A percentile compares a stretch with the other conserved stretches of the same genome.
phyloP scores from a whole-genome alignment of 2,888 invertebrate species.

The Nemapogon koenigi region DNA sequence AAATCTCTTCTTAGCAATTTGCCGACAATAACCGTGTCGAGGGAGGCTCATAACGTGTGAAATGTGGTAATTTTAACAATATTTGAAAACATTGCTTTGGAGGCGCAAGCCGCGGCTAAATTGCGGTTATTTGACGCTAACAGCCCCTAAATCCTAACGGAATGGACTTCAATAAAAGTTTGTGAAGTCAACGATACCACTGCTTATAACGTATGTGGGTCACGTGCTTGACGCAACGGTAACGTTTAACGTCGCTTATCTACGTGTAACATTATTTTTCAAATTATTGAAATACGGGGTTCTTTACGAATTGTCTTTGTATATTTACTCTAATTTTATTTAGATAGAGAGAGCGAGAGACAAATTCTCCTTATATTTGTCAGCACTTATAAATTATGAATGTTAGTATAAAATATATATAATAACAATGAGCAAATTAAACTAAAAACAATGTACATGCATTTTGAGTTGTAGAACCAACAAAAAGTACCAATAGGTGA shows the following conservation, averaged over 20 bases:
- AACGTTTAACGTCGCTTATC: constrained; percentile 6
- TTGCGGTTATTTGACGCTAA: constrained; percentile 34
- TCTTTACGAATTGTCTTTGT: too few relatives aligned
- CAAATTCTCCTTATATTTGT: too few relatives aligned
- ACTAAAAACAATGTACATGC: too few relatives aligned
- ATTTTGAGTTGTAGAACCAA: too few relatives aligned
- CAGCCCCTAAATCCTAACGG: constrained; percentile 33
- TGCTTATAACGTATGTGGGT: constrained; percentile 7
- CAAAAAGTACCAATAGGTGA: too few relatives aligned
- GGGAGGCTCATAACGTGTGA: constrained; percentile 25
- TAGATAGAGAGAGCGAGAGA: too few relatives aligned
- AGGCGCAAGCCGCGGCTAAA: constrained; percentile 25
- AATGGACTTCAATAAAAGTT: constrained; percentile 39
- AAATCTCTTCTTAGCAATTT: constrained; percentile 18
- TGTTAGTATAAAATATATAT: too few relatives aligned
- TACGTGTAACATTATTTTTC: constrained; percentile 2
- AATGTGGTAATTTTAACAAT: constrained; percentile 32
- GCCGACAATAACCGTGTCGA: constrained; percentile 18
- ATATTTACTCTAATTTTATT: too few relatives aligned
- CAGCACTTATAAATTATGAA: too few relatives aligned
- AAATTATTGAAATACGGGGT: too few relatives aligned
- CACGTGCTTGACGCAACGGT: constrained; percentile 7
- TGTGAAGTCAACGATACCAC: constrained; percentile 23
- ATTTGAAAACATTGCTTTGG: constrained; percentile 31
- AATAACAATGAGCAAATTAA: too few relatives aligned